Percentiles rank a stretch among this genome's conserved stretches.
These are phyloP conservation scores for Myiotriccus ornatus DNA, from an alignment of 2,797 vertebrate species.

Conservation along the genomic window DNA sequence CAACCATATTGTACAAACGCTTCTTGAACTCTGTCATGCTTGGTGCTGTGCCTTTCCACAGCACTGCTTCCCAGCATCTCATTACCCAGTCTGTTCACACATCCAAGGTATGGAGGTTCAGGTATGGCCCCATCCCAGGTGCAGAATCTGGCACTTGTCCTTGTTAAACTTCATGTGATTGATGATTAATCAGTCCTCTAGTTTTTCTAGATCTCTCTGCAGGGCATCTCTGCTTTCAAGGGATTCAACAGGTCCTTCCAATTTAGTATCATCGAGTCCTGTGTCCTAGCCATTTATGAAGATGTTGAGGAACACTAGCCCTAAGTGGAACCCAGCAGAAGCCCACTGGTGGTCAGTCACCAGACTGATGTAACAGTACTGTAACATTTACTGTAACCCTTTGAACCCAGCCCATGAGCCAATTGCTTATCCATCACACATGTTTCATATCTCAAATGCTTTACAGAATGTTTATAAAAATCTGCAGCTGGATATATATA, in stretches of 20 bases:
- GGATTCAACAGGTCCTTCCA: neutral
- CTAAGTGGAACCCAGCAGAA: neutral
- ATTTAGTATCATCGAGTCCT: neutral
- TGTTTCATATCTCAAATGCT: neutral
- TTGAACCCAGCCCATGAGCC: rapidly evolving
- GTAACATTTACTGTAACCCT: neutral
- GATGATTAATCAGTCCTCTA: neutral
- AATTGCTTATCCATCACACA: rapidly evolving
- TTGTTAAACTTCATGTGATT: neutral
- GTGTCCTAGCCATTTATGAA: neutral
- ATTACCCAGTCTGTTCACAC: neutral
- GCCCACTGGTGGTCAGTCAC: too few species aligned
- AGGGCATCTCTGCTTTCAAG: neutral
- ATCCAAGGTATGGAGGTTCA: neutral
- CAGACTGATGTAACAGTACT: too few species aligned
- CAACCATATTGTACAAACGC: rapidly evolving
- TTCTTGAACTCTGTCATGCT: neutral
- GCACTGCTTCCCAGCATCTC: neutral
- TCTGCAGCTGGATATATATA: neutral
- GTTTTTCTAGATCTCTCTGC: neutral
- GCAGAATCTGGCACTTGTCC: neutral
- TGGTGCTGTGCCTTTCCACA: rapidly evolving
- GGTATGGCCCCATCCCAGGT: rapidly evolving
- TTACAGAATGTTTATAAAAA: neutral
- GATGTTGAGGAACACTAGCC: neutral